Percentiles rank a stretch among this genome's conserved stretches.
phyloP scores from a whole-genome alignment of 2,113 vertebrate genomes.

The Harpagus bidentatus region DNA sequence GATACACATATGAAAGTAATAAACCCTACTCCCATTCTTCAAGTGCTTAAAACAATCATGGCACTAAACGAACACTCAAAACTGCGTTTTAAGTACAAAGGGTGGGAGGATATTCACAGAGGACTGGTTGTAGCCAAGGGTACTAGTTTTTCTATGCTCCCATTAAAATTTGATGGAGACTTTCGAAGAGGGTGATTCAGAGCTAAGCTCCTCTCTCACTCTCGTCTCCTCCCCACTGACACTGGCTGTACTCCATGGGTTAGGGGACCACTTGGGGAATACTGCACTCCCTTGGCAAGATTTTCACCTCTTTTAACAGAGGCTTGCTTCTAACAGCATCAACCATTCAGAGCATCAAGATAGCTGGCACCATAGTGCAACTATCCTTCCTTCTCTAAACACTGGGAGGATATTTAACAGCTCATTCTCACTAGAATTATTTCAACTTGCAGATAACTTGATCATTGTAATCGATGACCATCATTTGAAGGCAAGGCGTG shows the following conservation, averaged over 20 bases:
- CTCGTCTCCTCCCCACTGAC: not conserved
- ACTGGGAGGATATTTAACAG: not conserved
- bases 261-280: not conserved
- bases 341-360: not conserved
- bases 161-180: not conserved
- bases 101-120: not conserved
- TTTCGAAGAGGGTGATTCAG: not conserved
- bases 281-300: not conserved
- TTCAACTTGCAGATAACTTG: not conserved
- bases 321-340: not conserved
- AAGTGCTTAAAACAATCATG: conserved; percentile 46
- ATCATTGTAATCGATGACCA: not conserved
- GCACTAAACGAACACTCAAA: not conserved
- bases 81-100: not conserved
- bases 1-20: conserved; percentile 55
- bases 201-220: not conserved
- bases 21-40: conserved; percentile 30
- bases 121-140: not conserved
- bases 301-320: not conserved
- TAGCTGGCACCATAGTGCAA: not conserved
- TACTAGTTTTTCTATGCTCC: not conserved
- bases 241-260: not conserved
- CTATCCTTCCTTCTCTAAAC: not conserved
- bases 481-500: not conserved
- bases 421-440: not conserved